Percentiles rank a stretch among this genome's conserved stretches.
Conservation (phyloP, 2,888 invertebrate species). For the Lasioglossum leucozonium region DNA sequence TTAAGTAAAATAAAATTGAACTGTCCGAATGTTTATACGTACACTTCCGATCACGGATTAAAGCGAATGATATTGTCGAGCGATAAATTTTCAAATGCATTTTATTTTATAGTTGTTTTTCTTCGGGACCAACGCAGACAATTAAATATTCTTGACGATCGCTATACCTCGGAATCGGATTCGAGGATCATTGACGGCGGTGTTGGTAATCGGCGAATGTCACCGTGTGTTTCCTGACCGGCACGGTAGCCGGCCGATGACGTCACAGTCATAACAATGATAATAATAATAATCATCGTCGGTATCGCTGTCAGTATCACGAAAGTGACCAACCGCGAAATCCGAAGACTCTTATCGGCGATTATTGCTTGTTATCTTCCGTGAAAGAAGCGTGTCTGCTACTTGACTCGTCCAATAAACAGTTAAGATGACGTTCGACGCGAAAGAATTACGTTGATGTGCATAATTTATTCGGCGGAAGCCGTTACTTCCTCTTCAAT, state of each 20-base stretch:
- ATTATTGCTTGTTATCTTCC: background rate
- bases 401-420: background rate
- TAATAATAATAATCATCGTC: background rate
- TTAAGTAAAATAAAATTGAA: no score
- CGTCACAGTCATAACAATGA: background rate
- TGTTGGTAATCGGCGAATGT: background rate
- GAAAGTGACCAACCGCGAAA: background rate
- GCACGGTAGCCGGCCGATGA: background rate
- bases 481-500: background rate
- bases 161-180: no score
- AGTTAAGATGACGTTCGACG: background rate
- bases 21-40: no score
- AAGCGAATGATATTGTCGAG: no score
- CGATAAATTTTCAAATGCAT: no score
- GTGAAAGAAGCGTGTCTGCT: background rate
- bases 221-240: background rate
- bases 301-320: background rate
- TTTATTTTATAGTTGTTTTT: no score
- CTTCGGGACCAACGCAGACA: no score
- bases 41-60: no score
- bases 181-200: background rate
- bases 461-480: background rate
- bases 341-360: background rate
- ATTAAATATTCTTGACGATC: no score
- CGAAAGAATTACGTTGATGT: background rate